These are phyloP conservation scores for Stercorarius parasiticus DNA, from an alignment of 2,113 vertebrate genomes.

Conservation along the genomic window DNA sequence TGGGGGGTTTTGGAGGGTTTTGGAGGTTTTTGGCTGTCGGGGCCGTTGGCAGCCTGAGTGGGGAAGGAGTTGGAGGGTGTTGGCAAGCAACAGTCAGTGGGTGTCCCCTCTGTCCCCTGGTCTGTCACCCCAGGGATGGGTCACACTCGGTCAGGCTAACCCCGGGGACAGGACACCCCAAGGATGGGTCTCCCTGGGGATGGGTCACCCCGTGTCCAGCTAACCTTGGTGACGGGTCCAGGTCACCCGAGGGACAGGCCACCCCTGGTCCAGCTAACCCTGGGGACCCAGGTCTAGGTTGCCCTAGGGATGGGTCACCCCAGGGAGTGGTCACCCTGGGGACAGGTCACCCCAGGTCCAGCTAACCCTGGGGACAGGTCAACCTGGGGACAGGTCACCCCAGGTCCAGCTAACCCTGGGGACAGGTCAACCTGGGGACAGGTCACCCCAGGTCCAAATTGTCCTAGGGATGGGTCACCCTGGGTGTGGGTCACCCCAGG, in stretches of 20 bases:
- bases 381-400: background rate
- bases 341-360: background rate
- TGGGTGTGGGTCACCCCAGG: too few species aligned
- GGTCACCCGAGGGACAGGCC: background rate
- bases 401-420: background rate
- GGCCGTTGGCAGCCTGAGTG: fast-evolving
- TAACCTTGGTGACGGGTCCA: too few species aligned
- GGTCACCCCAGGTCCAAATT: background rate
- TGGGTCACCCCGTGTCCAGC: background rate
- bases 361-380: background rate
- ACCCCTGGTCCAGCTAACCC: background rate
- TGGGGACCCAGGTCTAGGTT: too few species aligned
- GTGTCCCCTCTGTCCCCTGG: background rate
- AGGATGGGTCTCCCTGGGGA: background rate
- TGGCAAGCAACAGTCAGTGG: fast-evolving
- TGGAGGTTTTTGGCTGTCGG: background rate
- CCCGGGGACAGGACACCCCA: background rate
- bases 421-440: background rate
- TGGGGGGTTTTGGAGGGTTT: fast-evolving
- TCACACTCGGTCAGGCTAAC: background rate
- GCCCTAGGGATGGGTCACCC: background rate
- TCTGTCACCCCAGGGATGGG: background rate
- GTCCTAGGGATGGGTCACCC: too few species aligned
- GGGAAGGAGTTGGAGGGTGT: background rate
- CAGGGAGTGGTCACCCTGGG: background rate